Evolutionary conservation across 2,888 invertebrate genomes (phyloP), one percentile per base, ranked within the genome.

Genomic region (Cheilosia variabilis): DNA sequence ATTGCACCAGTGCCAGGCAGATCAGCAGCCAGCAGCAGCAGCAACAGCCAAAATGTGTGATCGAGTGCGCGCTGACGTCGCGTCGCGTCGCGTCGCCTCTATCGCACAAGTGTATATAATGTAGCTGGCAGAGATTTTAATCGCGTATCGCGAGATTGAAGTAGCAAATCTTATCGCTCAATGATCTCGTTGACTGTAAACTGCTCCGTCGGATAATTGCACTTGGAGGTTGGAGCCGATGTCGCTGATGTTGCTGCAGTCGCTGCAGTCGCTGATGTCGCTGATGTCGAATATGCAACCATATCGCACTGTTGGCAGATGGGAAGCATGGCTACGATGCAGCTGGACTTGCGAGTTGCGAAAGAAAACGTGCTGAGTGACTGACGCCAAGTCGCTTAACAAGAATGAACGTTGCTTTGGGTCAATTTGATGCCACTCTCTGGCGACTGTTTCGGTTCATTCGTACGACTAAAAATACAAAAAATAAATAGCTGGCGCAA

Each of bases 111-210:
- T 76, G 80, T 71, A 83, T 45, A 47, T 47, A 17, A 43, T 7
- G 45, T 45, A 34, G 15, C 65, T 71, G 77, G 71, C 55, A 66
- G 55, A 80, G 86, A 86, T 86, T 86, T 72, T 77, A 58, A 86
- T 86, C 86, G 72, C 37, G 50, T 77, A 86, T 86, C 80, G 63
- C 80, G 52, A 86, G 76, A 86, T 86, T 86, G 81, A 86, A 62
- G 86, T 86, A 86, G 86, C 86, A 72, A 86, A 86, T 86, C 86
- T 86, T 86, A 86, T 86, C 86, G 86, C 81, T 58, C 76, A 81
- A 77, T 86, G 86, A 86, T 86, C 86, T 86, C 81, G 86, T 86
- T 86, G 86, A 86, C 81, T 86, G 86, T 66, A 86, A 86, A 81
- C 80, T 86, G 72, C 81, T 86, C 81, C 86, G 72, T 68, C 81